These are phyloP conservation scores for Typhlichthys eigenmanni DNA, from an alignment of 2,797 vertebrate genomes.

Conservation along the genomic window DNA sequence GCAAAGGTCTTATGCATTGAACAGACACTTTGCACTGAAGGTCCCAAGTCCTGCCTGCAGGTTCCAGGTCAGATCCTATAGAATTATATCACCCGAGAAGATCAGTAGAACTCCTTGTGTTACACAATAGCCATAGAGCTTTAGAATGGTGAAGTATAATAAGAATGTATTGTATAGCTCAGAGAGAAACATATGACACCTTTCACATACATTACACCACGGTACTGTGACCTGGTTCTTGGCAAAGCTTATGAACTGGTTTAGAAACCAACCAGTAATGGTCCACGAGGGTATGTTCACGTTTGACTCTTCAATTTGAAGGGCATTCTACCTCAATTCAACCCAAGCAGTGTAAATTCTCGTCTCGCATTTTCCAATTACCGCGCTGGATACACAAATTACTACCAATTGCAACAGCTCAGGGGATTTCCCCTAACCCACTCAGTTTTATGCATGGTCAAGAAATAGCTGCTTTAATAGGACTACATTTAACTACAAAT, in stretches of 20 bases:
- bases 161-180: too few species aligned
- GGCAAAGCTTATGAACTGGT: background rate
- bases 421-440: constrained; percentile 29
- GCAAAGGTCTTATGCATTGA: too few species aligned
- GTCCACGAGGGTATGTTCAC: background rate
- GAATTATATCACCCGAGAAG: too few species aligned
- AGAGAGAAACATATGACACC: too few species aligned
- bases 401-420: constrained; percentile 19
- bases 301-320: background rate
- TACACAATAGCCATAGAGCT: too few species aligned
- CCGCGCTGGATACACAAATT: constrained; percentile 18
- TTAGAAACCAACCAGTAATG: background rate
- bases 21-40: too few species aligned
- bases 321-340: constrained; percentile 17
- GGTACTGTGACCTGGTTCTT: too few species aligned
- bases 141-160: too few species aligned
- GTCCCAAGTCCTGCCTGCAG: too few species aligned
- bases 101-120: too few species aligned
- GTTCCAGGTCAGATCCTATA: too few species aligned
- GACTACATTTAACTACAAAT: constrained; percentile 21
- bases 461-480: constrained; percentile 15
- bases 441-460: constrained; percentile 19
- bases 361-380: constrained; percentile 29
- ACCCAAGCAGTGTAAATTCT: constrained; percentile 23
- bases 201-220: too few species aligned